A percentile compares a stretch with the other conserved stretches of the same genome.
These are phyloP conservation scores for Amphiprion clarkii DNA, from an alignment of 2,797 vertebrate genomes.

Conservation along the genomic window DNA sequence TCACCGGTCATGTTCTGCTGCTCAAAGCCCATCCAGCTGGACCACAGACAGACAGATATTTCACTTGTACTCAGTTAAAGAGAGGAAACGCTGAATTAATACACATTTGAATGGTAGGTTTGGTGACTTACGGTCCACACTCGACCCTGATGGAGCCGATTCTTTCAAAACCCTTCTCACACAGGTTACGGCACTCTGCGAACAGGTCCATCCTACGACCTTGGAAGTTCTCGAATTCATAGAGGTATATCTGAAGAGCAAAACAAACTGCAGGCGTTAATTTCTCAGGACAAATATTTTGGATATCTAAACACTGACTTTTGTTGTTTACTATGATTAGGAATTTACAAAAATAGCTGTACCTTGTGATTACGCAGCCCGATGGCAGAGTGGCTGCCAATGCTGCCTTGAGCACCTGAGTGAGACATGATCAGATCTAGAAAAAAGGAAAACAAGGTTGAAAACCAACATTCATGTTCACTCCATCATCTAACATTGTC, in stretches of 20 bases:
- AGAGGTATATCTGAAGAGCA: constrained; percentile 84
- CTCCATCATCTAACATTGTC: background rate
- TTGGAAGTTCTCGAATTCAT: constrained; percentile 90
- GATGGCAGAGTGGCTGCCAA: constrained; percentile 85
- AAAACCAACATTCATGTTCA: background rate
- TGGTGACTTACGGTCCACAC: constrained; percentile 86
- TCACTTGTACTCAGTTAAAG: background rate
- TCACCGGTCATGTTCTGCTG: constrained; percentile 88
- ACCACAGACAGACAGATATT: background rate
- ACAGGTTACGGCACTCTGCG: constrained; percentile 84
- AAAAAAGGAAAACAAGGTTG: constrained; percentile 34
- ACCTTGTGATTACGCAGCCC: constrained; percentile 84
- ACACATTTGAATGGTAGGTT: background rate
- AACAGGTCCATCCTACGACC: constrained; percentile 86
- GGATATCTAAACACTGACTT: background rate
- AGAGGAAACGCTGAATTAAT: background rate
- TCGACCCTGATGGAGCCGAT: constrained; percentile 88
- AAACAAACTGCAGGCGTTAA: background rate
- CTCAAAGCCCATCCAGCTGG: constrained; percentile 89
- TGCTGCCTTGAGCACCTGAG: constrained; percentile 87
- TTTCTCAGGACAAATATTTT: constrained; percentile 2
- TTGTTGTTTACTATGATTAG: background rate
- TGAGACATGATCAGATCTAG: constrained; percentile 87
- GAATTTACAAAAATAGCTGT: background rate
- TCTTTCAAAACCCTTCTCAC: constrained; percentile 84